These are phyloP conservation scores for Orius insidiosus DNA, from an alignment of 1,140 invertebrate species.

Conservation along the genomic window DNA sequence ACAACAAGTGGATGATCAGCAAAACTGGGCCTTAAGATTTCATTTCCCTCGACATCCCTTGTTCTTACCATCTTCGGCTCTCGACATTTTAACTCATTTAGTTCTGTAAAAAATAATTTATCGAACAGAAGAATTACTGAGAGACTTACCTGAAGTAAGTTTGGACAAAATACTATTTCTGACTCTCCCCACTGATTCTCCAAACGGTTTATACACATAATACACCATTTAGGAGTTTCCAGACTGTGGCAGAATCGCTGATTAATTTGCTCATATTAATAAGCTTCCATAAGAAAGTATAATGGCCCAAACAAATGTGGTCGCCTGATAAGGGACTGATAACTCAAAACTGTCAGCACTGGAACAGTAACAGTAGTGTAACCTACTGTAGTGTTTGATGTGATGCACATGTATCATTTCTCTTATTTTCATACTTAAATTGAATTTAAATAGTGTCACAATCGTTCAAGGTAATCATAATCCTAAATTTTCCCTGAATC, in stretches of 20 bases:
- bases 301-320: too few species aligned
- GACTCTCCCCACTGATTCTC: constrained; percentile 30
- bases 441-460: too few species aligned
- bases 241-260: constrained; percentile 30
- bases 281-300: too few species aligned
- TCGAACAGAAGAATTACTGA: neutral
- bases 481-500: too few species aligned
- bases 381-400: too few species aligned
- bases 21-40: constrained; percentile 40
- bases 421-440: too few species aligned
- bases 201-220: constrained; percentile 65
- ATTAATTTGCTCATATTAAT: constrained; percentile 8
- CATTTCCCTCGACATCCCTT: constrained; percentile 31
- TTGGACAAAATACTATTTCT: constrained; percentile 38
- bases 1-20: constrained; percentile 51
- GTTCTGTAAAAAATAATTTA: constrained; percentile 18
- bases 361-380: too few species aligned
- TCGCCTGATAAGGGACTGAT: too few species aligned
- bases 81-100: constrained; percentile 49
- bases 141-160: constrained; percentile 45
- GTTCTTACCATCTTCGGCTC: constrained; percentile 39
- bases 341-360: too few species aligned
- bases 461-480: too few species aligned
- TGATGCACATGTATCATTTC: too few species aligned
- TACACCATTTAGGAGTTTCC: constrained; percentile 52